A percentile compares a stretch with the other conserved stretches of the same genome.
These are phyloP conservation scores for Cichlasoma orientale DNA, from an alignment of 2,797 vertebrate genomes.

Conservation along the genomic window DNA sequence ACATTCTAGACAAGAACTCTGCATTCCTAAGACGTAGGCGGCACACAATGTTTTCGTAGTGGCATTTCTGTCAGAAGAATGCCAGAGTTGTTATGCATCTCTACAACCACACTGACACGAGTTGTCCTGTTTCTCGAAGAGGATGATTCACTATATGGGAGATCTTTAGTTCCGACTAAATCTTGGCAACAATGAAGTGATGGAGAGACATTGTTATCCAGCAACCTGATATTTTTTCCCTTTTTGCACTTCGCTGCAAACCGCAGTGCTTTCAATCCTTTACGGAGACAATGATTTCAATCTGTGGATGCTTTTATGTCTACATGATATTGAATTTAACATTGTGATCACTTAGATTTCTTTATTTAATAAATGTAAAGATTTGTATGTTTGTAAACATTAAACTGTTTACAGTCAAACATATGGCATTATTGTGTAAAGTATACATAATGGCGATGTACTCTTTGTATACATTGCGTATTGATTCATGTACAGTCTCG, in stretches of 20 bases:
- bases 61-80: slow-evolving; percentile 74
- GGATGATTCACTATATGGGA: slow-evolving; percentile 26
- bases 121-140: slow-evolving; percentile 51
- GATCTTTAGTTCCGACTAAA: slow-evolving; percentile 55
- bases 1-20: slow-evolving; percentile 72
- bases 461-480: background rate
- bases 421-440: background rate
- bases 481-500: background rate
- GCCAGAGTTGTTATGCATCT: slow-evolving; percentile 54
- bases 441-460: background rate
- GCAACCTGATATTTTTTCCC: background rate
- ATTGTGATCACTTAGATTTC: background rate
- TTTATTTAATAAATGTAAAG: background rate
- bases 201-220: slow-evolving; percentile 38
- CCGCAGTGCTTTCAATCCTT: background rate
- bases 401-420: background rate
- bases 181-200: slow-evolving; percentile 43
- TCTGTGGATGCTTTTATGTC: background rate
- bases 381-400: background rate
- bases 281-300: background rate
- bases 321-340: background rate
- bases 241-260: background rate
- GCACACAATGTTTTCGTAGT: slow-evolving; percentile 67
- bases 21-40: slow-evolving; percentile 64
- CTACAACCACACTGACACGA: slow-evolving; percentile 59